These are phyloP conservation scores for Diplazon laetatorius DNA, from an alignment of 2,888 invertebrate genomes.

Conservation along the genomic window DNA sequence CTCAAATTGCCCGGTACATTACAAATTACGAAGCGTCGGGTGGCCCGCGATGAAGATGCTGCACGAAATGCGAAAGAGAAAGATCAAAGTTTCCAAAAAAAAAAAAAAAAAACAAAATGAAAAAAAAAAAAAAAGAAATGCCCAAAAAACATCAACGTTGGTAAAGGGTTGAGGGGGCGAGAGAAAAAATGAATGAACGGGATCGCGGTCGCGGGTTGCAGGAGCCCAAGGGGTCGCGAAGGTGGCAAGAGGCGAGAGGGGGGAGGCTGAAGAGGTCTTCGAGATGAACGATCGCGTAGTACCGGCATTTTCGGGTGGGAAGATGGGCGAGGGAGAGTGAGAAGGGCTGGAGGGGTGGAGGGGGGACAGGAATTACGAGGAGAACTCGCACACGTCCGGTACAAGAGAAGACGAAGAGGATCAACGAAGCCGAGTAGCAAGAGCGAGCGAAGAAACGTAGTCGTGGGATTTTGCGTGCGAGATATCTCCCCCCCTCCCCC, in stretches of 20 bases:
- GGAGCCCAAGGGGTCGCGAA: constrained; percentile 32
- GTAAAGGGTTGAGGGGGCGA: constrained; percentile 4
- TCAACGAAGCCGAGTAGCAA: not conserved
- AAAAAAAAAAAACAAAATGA: not conserved
- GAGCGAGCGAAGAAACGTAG: constrained; percentile 60
- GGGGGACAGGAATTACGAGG: constrained; percentile 27
- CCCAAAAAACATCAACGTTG: too few relatives aligned
- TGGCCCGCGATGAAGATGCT: too few relatives aligned
- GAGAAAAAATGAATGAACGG: constrained; percentile 36
- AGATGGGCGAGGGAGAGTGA: not conserved
- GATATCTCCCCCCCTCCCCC: constrained; percentile 1
- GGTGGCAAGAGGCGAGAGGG: too few relatives aligned
- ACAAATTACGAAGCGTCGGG: constrained; percentile 24
- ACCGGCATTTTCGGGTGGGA: constrained; percentile 21
- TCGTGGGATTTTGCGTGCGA: constrained; percentile 71
- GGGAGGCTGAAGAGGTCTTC: too few relatives aligned
- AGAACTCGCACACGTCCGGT: constrained; percentile 69
- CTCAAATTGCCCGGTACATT: constrained; percentile 43
- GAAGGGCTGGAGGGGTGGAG: constrained; percentile 3
- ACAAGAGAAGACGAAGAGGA: constrained; percentile 65
- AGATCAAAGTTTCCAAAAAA: not conserved
- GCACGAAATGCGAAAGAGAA: not conserved
- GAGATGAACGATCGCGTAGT: constrained; percentile 25
- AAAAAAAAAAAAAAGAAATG: constrained; percentile 14
- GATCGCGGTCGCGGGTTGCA: constrained; percentile 8